phyloP scores from a whole-genome alignment of 2,888 invertebrate genomes.

The Pristionchus arcanus region DNA sequence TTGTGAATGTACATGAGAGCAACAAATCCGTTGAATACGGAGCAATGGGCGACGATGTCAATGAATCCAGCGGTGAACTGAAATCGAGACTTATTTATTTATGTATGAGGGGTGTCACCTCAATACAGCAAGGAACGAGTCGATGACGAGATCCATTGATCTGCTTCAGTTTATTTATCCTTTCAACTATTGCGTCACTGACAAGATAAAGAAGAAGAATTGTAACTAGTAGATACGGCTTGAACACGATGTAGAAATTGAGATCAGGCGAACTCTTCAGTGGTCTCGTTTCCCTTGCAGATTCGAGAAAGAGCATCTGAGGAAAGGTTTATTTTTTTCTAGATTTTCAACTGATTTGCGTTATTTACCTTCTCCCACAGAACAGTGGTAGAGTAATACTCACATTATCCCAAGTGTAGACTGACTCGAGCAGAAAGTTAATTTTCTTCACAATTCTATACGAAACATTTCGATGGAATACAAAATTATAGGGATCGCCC shows the following conservation, averaged over 20 bases:
- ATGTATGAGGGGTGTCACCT: background rate
- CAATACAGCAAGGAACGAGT: background rate
- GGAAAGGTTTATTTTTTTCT: background rate
- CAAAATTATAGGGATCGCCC: background rate
- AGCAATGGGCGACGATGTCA: background rate
- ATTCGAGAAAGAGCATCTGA: conserved; percentile 26
- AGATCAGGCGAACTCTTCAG: background rate
- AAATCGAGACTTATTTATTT: background rate
- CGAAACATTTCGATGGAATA: background rate
- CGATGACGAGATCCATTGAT: background rate
- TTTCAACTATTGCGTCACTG: background rate
- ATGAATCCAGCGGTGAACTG: background rate
- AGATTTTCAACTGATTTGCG: background rate
- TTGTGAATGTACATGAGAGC: background rate
- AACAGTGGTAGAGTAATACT: background rate
- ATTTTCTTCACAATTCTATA: background rate
- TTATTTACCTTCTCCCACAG: background rate
- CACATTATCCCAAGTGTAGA: conserved; percentile 3
- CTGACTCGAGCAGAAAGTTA: background rate
- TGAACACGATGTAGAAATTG: conserved; percentile 8
- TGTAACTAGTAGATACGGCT: background rate
- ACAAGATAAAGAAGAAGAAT: background rate
- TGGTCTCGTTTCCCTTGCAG: background rate
- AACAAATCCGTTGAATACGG: background rate
- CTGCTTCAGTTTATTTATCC: background rate